Percentiles rank a stretch among this genome's conserved stretches.
Conservation (phyloP, 2,113 vertebrate genomes). For the Acanthochromis polyacanthus region DNA sequence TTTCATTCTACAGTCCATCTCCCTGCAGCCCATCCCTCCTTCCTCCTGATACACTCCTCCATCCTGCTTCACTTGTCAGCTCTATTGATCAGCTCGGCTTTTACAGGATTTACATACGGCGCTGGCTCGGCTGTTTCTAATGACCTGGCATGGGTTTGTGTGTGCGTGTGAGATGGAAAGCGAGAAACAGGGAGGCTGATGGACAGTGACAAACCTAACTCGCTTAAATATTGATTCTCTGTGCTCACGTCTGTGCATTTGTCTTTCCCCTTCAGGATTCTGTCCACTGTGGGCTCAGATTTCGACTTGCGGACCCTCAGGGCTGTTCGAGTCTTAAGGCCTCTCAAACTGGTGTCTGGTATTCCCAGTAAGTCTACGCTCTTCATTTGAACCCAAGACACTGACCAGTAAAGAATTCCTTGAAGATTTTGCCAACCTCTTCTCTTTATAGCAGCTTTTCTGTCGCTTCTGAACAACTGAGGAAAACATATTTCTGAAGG, state of each 20-base stretch:
- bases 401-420: neutral
- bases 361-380: constrained; percentile 93
- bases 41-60: constrained; percentile 63
- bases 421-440: neutral
- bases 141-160: constrained; percentile 46
- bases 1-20: constrained; percentile 29
- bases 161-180: constrained; percentile 18
- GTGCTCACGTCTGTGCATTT: constrained; percentile 48
- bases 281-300: constrained; percentile 90
- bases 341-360: constrained; percentile 96
- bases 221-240: constrained; percentile 63
- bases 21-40: constrained; percentile 33
- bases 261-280: constrained; percentile 77
- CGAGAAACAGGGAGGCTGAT: constrained; percentile 29
- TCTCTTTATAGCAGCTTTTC: neutral
- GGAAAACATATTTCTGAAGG: neutral
- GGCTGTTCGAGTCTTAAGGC: constrained; percentile 95
- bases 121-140: constrained; percentile 58
- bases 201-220: constrained; percentile 54
- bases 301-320: constrained; percentile 97
- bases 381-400: neutral
- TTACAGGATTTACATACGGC: constrained; percentile 71
- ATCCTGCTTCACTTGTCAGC: constrained; percentile 67
- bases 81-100: constrained; percentile 69
- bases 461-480: neutral